These are phyloP conservation scores for Pseudotriccus pelzelni DNA, from an alignment of 2,797 vertebrate species.

Conservation along the genomic window DNA sequence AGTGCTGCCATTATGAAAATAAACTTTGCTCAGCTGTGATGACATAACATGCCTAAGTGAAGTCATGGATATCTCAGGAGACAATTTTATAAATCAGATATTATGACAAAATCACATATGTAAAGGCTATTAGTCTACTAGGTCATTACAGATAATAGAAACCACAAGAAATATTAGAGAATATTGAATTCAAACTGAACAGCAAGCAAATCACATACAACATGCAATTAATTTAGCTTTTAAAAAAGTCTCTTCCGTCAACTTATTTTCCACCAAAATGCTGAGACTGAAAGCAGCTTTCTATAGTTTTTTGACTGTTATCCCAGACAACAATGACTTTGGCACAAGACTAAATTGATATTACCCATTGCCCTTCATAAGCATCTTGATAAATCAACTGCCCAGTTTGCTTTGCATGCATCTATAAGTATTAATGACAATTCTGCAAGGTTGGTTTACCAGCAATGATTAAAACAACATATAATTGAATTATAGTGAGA, in stretches of 20 bases:
- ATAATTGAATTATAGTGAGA: neutral
- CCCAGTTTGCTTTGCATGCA: neutral
- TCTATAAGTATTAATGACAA: neutral
- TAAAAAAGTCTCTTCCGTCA: neutral
- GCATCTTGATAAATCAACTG: neutral
- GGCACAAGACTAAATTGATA: neutral
- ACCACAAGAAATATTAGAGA: neutral
- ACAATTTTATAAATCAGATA: neutral
- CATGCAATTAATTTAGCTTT: neutral
- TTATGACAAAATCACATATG: neutral
- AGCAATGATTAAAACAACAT: neutral
- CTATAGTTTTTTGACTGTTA: neutral
- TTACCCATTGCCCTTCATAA: neutral
- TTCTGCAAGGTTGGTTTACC: neutral
- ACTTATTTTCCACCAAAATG: neutral
- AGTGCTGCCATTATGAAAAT: neutral
- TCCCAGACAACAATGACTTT: neutral
- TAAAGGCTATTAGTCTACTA: neutral
- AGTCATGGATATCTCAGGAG: neutral
- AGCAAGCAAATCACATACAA: neutral
- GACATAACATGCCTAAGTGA: neutral
- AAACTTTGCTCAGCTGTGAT: neutral
- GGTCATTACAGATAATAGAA: neutral
- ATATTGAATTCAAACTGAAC: constrained; percentile 10
- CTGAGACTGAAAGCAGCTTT: neutral